Percentiles rank a stretch among this genome's conserved stretches.
Conservation (phyloP, 2,113 vertebrate genomes). For the Leucosticte australis region DNA sequence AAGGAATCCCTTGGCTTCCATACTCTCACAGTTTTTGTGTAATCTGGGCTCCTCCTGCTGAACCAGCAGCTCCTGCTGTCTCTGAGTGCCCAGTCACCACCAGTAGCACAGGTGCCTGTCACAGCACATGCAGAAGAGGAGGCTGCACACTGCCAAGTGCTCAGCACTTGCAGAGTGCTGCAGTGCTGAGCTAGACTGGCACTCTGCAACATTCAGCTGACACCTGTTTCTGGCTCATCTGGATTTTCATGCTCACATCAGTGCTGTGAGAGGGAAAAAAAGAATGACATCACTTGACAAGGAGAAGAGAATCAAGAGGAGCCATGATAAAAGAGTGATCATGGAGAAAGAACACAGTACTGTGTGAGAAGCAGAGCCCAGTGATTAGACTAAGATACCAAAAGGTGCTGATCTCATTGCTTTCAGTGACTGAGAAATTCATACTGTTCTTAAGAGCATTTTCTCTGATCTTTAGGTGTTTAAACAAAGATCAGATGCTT, state of each 20-base stretch:
- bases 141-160: neutral
- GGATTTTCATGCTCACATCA: neutral
- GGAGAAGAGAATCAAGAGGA: neutral
- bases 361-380: neutral
- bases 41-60: neutral
- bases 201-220: neutral
- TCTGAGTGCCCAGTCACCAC: neutral
- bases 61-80: neutral
- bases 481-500: neutral
- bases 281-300: neutral
- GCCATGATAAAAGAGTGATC: neutral
- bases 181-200: neutral
- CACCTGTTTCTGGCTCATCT: neutral
- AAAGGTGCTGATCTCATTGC: neutral
- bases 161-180: neutral
- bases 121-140: neutral
- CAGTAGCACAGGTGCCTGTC: neutral
- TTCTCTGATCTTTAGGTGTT: neutral
- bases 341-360: neutral
- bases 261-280: too few relatives aligned
- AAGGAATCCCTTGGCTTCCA: neutral
- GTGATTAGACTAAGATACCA: neutral
- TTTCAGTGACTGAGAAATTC: neutral
- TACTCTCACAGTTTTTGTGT: neutral
- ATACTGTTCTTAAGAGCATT: neutral